Conservation (phyloP, 2,113 vertebrate species). For the Coptodon bakossiorum region DNA sequence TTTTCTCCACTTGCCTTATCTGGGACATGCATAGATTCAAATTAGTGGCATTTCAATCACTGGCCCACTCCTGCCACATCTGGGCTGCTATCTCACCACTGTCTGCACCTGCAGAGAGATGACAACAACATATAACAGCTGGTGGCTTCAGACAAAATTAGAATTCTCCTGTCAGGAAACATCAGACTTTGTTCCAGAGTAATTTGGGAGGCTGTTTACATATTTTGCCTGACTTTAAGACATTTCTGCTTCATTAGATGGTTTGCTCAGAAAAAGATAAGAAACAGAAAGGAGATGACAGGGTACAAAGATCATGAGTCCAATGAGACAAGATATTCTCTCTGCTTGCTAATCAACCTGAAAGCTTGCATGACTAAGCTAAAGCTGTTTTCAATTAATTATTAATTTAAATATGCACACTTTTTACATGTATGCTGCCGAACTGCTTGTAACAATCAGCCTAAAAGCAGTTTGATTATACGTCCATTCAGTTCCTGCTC, state of each 20-base stretch:
- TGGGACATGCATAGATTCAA: neutral
- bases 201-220: neutral
- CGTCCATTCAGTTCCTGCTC: neutral
- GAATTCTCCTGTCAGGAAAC: conserved; percentile 14
- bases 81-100: neutral
- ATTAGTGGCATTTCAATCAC: neutral
- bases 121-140: neutral
- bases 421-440: neutral
- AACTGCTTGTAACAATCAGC: neutral
- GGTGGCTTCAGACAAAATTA: conserved; percentile 3
- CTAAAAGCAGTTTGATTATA: neutral
- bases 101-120: neutral
- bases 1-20: neutral
- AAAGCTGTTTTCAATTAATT: neutral
- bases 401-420: neutral
- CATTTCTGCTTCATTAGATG: conserved; percentile 23
- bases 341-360: neutral
- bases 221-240: neutral
- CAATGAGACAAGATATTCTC: neutral
- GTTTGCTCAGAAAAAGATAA: neutral
- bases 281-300: neutral
- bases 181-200: neutral
- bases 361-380: neutral
- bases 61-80: neutral
- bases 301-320: neutral